Evolutionary conservation across 2,888 invertebrate species (phyloP), one percentile per base, ranked within the genome.

Genomic region (Ischnura elegans): DNA sequence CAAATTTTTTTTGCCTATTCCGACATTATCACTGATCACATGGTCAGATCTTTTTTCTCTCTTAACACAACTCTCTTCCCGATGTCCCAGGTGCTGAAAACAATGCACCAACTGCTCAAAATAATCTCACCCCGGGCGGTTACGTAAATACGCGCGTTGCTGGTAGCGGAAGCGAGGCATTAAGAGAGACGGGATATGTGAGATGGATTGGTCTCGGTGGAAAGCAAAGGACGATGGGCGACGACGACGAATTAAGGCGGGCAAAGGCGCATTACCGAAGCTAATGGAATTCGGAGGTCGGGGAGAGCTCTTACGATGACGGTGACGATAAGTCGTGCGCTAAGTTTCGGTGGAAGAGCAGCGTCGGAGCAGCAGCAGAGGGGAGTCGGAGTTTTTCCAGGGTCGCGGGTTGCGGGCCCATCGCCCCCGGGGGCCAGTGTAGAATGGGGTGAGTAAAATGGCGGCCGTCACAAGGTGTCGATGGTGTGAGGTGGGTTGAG

Each of bases 241-340:
- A 36, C 16, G 76, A 10, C 61, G 76, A 36, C 16, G 76, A 10
- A 21, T 29, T 21, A 16, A 36, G 76, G 5, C 16, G 76, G 36
- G 76, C 10, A 13, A n/a, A 61, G 66, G 90, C 61, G 42, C 55
- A 90, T 90, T 90, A 90, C 90, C 90, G 66, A 90, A 61, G 61
- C 90, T 90, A 90, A 90, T 90, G 61, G 61, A 43, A 61, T 61
- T 90, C 87, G 36, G 36, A 61, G 61, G 90, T 43, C 61, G 61
- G 51, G 51, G 51, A 51, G 51, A 10, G 61, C 21, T n/a, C 16
- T 55, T 55, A 90, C 66, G 90, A 90, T 90, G 90, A 47, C 61
- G 90, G 51, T 90, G 90, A 90, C 90, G 90, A 90, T 90, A 90
- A 90, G 61, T 66, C 61, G 90, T 43, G 61, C 90, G 55, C 90